phyloP scores from a whole-genome alignment of 2,888 invertebrate genomes.

The Blastobasis adustella region DNA sequence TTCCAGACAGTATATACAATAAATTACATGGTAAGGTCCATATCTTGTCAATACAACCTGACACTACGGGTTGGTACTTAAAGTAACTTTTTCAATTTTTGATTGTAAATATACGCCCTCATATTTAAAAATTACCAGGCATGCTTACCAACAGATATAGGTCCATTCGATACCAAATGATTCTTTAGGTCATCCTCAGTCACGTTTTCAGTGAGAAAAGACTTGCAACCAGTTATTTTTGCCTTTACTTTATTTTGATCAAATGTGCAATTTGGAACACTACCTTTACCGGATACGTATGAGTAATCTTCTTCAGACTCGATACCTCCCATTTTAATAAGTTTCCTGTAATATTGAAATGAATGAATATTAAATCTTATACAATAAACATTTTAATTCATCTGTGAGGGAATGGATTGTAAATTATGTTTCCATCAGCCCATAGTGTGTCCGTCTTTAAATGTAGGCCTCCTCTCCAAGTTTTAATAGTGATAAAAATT shows the following conservation, averaged over 20 bases:
- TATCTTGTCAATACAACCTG: no score
- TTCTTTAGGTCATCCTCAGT: slow-evolving; percentile 16
- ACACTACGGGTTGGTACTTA: no score
- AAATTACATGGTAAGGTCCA: no score
- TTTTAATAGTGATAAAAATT: neutral
- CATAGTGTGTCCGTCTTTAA: no score
- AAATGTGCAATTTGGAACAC: slow-evolving; percentile 8
- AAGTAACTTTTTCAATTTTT: no score
- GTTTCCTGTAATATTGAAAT: slow-evolving; percentile 6
- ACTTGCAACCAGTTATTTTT: slow-evolving; percentile 11
- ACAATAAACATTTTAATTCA: neutral
- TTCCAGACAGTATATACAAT: no score
- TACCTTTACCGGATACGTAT: neutral
- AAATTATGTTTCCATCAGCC: no score
- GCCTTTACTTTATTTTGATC: slow-evolving; percentile 8
- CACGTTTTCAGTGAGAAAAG: neutral
- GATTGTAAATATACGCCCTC: no score
- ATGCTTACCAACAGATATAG: slow-evolving; percentile 19
- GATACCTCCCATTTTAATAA: slow-evolving; percentile 12
- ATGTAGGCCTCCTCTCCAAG: no score
- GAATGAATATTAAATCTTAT: neutral
- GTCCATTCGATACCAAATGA: slow-evolving; percentile 14
- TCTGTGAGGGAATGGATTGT: neutral
- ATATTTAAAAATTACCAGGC: neutral
- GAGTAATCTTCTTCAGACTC: slow-evolving; percentile 18